Evolutionary conservation across 2,888 invertebrate genomes (phyloP).

Genomic region (Hirtodrosophila trivittata): DNA sequence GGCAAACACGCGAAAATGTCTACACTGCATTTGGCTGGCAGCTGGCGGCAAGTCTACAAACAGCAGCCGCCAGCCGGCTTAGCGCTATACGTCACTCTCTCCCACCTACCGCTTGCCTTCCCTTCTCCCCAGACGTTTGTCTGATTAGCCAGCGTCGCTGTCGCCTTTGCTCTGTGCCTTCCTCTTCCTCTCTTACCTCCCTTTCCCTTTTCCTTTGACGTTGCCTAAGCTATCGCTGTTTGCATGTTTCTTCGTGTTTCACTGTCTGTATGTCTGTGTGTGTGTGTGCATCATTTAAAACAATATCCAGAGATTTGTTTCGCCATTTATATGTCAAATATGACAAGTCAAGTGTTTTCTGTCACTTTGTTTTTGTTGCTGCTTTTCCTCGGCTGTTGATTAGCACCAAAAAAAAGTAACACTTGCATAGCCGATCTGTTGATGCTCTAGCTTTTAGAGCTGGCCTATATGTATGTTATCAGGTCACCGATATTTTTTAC

Average conservation of each 20-base stretch:
- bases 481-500: not conserved
- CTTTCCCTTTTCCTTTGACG: not conserved
- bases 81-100: slow-evolving; percentile 11
- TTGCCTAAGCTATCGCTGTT: slow-evolving; percentile 3
- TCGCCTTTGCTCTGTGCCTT: slow-evolving; percentile 2
- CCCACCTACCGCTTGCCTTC: not conserved
- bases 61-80: slow-evolving; percentile 48
- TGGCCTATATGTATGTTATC: not conserved
- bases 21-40: slow-evolving; percentile 39
- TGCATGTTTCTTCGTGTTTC: not conserved
- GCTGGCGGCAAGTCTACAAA: slow-evolving; percentile 44
- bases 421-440: no score
- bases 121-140: slow-evolving; percentile 31
- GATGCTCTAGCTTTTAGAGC: not conserved
- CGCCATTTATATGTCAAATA: slow-evolving; percentile 76
- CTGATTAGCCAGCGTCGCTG: slow-evolving; percentile 45
- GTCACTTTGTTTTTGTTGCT: slow-evolving; percentile 47
- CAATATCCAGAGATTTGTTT: slow-evolving; percentile 75
- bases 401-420: no score
- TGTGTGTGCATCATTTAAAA: slow-evolving; percentile 68
- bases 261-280: slow-evolving; percentile 6
- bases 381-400: slow-evolving; percentile 9
- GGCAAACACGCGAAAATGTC: slow-evolving; percentile 25
- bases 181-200: no score
- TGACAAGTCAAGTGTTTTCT: slow-evolving; percentile 77